These are phyloP conservation scores for Macropus fuliginosus DNA, from an alignment of 2,797 vertebrate genomes.

Conservation along the genomic window DNA sequence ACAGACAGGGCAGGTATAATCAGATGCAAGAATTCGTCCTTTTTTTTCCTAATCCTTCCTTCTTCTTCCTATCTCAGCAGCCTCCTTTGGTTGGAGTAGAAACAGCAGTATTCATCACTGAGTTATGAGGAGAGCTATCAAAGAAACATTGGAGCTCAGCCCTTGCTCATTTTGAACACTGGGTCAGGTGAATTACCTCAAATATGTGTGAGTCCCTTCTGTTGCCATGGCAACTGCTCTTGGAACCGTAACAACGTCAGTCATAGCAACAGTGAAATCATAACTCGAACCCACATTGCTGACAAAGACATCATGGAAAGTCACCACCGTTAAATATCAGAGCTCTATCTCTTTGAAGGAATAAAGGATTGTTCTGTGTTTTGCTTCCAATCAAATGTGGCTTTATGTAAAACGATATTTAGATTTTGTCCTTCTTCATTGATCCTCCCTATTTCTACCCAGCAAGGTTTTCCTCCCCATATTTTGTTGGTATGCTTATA, in stretches of 20 bases:
- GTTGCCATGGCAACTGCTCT: slow-evolving; percentile 80
- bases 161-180: slow-evolving; percentile 73
- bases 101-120: slow-evolving; percentile 18
- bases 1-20: slow-evolving; percentile 43
- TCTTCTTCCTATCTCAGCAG: neutral
- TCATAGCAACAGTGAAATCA: slow-evolving; percentile 75
- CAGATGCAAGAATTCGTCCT: slow-evolving; percentile 24
- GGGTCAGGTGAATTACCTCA: slow-evolving; percentile 82
- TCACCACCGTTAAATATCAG: slow-evolving; percentile 72
- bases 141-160: slow-evolving; percentile 63
- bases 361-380: slow-evolving; percentile 41
- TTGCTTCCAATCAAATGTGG: slow-evolving; percentile 66
- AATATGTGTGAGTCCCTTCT: slow-evolving; percentile 78
- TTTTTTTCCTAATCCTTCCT: slow-evolving; percentile 49
- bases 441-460: slow-evolving; percentile 65
- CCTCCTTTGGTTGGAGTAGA: slow-evolving; percentile 54
- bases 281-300: slow-evolving; percentile 80
- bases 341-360: slow-evolving; percentile 58
- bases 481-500: slow-evolving; percentile 74
- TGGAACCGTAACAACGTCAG: slow-evolving; percentile 78
- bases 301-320: slow-evolving; percentile 80
- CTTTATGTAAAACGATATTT: slow-evolving; percentile 67
- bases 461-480: slow-evolving; percentile 32
- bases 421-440: slow-evolving; percentile 68
- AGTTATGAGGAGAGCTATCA: slow-evolving; percentile 57